Base-by-base conservation (phyloP, 2,888 invertebrate species). In the Leucozona laternaria region DNA sequence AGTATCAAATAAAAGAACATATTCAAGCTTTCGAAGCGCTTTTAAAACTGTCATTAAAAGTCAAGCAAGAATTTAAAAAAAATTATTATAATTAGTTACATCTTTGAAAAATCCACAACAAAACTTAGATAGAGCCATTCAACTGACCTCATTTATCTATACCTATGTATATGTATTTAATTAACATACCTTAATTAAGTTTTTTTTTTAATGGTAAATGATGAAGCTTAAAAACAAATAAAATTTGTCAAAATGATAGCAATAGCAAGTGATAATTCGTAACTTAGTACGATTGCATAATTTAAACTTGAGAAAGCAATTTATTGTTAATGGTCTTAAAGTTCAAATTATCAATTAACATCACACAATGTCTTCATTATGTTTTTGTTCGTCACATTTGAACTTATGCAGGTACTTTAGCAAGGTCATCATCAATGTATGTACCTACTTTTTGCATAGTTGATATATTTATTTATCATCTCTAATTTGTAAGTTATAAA, bases 301-400 rank as follows among this genome's bases (percentile, higher is more conserved):
- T 31, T 22, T 37, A 48, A 76, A 58, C 68, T 68, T 68, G 64
- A 31, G 10, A 64, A 73, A 50, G 22, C 13, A 17, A 55, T 53
- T 66, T 64, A 57, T 45, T 76, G 34, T 57, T 76, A 55, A 48
- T 77, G 68, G 68, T 50, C 68, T 31, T 57, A 66, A 25, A 25
- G 57, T 37, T 68, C 77, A 77, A 34, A 34, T 4, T 20, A 28
- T 37, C 25, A 68, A 48, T 45, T 45, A 53, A 43, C 28, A 45
- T 45, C 55, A 43, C 11, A 53, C 11, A 60, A 72, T 34, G 17
- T 57, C 4, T 34, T 40, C 4, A 13, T 22, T 40, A 15, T 60
- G 2, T 40, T 40, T 60, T 6, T 40, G 15, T 25, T 2, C 17
- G 15, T 60, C 40, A 22, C 34, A 17, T 37, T 37, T 60, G 40